phyloP scores from a whole-genome alignment of 2,797 vertebrate genomes.

The Somateria mollissima region DNA sequence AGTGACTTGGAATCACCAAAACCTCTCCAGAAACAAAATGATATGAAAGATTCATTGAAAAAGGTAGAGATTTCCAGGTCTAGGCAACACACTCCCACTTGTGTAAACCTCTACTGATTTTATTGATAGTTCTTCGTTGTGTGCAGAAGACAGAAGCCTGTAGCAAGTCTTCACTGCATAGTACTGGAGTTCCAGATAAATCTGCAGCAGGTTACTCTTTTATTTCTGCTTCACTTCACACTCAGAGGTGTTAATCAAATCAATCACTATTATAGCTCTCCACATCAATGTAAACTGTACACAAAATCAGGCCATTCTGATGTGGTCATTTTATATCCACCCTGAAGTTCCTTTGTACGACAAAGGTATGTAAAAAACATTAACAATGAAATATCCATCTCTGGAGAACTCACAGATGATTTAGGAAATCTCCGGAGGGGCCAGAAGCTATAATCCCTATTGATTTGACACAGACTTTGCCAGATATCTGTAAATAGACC shows the following conservation, averaged over 20 bases:
- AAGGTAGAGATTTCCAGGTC: not conserved
- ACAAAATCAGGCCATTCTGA: not conserved
- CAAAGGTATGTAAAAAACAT: not conserved
- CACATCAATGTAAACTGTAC: not conserved
- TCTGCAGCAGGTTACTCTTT: not conserved
- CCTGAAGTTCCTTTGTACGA: not conserved
- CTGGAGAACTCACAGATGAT: not conserved
- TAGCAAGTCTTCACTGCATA: not conserved
- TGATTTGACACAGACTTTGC: not conserved
- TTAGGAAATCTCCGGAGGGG: not conserved
- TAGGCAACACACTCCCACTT: fast-evolving
- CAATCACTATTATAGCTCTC: not conserved
- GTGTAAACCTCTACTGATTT: fast-evolving
- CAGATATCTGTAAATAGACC: not conserved
- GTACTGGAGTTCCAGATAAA: not conserved
- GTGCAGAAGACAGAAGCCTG: not conserved
- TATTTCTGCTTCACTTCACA: not conserved
- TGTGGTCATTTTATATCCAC: not conserved
- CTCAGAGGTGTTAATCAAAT: not conserved
- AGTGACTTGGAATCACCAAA: not conserved
- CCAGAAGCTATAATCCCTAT: not conserved
- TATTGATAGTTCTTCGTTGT: not conserved
- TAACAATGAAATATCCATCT: not conserved
- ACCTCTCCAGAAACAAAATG: not conserved
- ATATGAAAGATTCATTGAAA: not conserved